Base-by-base conservation (phyloP, 2,113 vertebrate species). In the Charadrius vociferus region DNA sequence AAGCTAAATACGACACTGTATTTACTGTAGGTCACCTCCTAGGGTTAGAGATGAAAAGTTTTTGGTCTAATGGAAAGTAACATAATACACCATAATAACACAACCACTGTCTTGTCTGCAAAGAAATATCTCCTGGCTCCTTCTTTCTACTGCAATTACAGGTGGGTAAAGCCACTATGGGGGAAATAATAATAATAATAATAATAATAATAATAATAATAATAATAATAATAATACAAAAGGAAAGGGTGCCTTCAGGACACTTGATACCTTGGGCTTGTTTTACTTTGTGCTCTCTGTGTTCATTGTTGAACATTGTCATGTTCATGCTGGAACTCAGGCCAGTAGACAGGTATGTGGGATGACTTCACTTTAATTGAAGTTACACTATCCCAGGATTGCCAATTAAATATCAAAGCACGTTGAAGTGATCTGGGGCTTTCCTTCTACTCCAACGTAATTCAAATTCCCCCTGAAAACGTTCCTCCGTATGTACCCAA, bases 1-100 rank as follows among this genome's bases (percentile, higher is more conserved):
- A 98, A 98, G 98, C 98, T 98, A 98, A 98, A 98, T 97, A 98
- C 32, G 94, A 98, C 98, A 98, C 98, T 98, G 98, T 98, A 98
- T 98, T 98, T 98, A 98, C 98, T 97, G 95, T 97, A 96, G 98
- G 98, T 98, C 98, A 98, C 96, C 98, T 98, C 96, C 95, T 85
- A 96, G 97, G 98, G 98, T 98, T 98, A 98, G 96, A 93, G 96
- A 98, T 98, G 97, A 98, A 97, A 97, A 97, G 95, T 97, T 97
- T 97, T 97, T 95, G 96, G 95, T 98, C 97, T 98, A 98, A 98
- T 98, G 97, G 98, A 96, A 95, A 96, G 98, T 97, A 98, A 97
- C 96, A 95, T 97, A 94, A 97, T 97, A 97, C 91, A 87, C 92
- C 89, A 83, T 96, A 97, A 97, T 88, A 97, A 92, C 55, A 87